These are phyloP conservation scores for Phengaris arion DNA, from an alignment of 2,888 invertebrate species.

Conservation along the genomic window DNA sequence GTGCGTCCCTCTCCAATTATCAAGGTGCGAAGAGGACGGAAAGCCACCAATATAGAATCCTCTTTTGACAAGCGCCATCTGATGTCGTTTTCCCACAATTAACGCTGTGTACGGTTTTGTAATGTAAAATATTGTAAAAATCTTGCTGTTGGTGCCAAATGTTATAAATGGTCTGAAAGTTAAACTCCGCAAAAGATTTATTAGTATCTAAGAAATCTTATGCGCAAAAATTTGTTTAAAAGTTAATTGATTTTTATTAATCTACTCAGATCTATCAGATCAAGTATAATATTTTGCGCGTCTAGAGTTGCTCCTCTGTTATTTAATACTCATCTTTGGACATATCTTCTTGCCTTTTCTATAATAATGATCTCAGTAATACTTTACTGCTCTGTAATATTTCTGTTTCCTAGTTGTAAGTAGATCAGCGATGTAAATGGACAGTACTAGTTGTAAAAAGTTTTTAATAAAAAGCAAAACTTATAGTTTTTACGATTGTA, in stretches of 20 bases:
- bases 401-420: conserved; percentile 43
- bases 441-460: conserved; percentile 65
- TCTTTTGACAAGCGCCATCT: conserved; percentile 33
- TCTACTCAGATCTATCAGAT: not conserved
- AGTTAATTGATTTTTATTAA: too few species aligned
- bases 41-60: conserved; percentile 34
- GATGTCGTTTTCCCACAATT: conserved; percentile 35
- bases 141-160: not conserved
- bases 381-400: conserved; percentile 41
- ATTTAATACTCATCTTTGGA: conserved; percentile 40
- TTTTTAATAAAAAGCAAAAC: conserved; percentile 50
- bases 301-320: not conserved
- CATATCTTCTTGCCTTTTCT: conserved; percentile 39
- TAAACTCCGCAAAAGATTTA: not conserved
- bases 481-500: conserved; percentile 62
- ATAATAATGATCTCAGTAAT: conserved; percentile 50
- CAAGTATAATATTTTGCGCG: not conserved
- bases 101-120: conserved; percentile 48
- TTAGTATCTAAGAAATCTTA: conserved; percentile 7
- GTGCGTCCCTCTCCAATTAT: conserved; percentile 3
- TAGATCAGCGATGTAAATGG: conserved; percentile 50
- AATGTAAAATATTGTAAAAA: conserved; percentile 39
- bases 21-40: conserved; percentile 26
- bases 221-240: not conserved
- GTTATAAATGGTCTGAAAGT: not conserved